Base-by-base conservation (phyloP, 2,888 invertebrate genomes). In the Hirtodrosophila cameraria region DNA sequence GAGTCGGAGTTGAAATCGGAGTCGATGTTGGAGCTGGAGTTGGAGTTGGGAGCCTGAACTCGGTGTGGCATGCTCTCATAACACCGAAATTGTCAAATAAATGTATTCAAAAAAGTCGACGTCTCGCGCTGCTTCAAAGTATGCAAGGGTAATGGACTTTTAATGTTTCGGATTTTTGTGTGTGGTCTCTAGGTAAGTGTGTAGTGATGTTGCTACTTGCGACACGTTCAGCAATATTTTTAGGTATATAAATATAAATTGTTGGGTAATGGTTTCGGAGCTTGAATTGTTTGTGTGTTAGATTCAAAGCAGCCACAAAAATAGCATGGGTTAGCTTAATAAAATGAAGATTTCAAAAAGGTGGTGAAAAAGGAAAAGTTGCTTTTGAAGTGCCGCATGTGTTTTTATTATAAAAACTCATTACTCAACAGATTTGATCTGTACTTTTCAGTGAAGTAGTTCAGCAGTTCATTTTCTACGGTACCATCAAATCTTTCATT, bases 111-210 rank as follows among this genome's bases (percentile, higher is more conserved):
- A 70, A 74, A 77, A 70, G 65, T 61, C 65, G 38, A 49, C 67
- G 43, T 50, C 62, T 69, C 62, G 50, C 43, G 31, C 31, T 58
- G 52, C 42, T 60, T 39, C 61, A 62, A 64, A 72, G 52, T 72
- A 49, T 72, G 73, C 73, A 53, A 53, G 62, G 70, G 77, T 83
- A 84, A 83, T 83, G 83, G 83, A 73, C 82, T 83, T 83, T 83
- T 84, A 83, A 83, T 83, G 84, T 83, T 82, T 65, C n/a, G 66
- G 60, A 60, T 65, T 66, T 64, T 67, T 71, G 46, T 53, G 43
- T 50, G 52, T 33, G 43, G 33, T 6, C 23, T 27, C 31, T 38
- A 31, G 41, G 43, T 33, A 41, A 9, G 16, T 20, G 31, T 2
- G 27, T 31, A 20, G 18, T 6, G 27, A 7, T 1, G 12, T 1